Evolutionary conservation across 2,888 invertebrate genomes (phyloP).

Genomic region (Tryphoninae sp.): DNA sequence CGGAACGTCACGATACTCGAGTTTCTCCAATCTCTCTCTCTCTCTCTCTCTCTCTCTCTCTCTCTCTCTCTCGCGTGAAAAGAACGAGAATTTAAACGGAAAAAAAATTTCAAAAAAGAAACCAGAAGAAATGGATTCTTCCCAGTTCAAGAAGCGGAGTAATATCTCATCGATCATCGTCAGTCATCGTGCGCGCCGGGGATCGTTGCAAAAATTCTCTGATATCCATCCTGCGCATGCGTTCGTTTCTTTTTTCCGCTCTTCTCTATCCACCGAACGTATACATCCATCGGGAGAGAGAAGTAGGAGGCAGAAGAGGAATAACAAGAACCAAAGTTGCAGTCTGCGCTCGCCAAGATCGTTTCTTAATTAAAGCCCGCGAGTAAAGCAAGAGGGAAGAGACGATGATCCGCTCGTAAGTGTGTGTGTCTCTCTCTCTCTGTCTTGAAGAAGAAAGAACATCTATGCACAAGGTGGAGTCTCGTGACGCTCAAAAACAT

Average conservation of each 20-base stretch:
- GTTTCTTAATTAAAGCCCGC: slow-evolving; percentile 75
- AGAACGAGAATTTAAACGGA: background rate
- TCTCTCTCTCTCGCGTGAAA: background rate
- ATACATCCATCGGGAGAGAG: slow-evolving; percentile 23
- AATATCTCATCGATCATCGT: slow-evolving; percentile 77
- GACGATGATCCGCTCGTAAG: slow-evolving; percentile 57
- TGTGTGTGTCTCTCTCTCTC: slow-evolving; percentile 8
- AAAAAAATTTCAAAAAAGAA: slow-evolving; percentile 4
- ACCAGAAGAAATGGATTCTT: slow-evolving; percentile 27
- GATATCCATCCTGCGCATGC: slow-evolving; percentile 61
- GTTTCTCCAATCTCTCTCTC: slow-evolving; percentile 7
- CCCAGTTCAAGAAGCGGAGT: slow-evolving; percentile 58
- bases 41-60: too few species aligned
- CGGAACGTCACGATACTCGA: slow-evolving; percentile 12
- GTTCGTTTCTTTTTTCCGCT: slow-evolving; percentile 49
- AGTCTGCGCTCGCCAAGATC: slow-evolving; percentile 67
- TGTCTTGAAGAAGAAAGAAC: slow-evolving; percentile 35
- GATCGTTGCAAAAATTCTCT: slow-evolving; percentile 68
- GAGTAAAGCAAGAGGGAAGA: slow-evolving; percentile 56
- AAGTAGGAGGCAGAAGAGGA: slow-evolving; percentile 26
- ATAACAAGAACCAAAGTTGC: slow-evolving; percentile 63
- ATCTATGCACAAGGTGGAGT: slow-evolving; percentile 64
- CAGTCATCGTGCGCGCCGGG: slow-evolving; percentile 68
- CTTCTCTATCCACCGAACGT: slow-evolving; percentile 20
- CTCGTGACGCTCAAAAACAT: slow-evolving; percentile 49